Conservation (phyloP, 2,797 vertebrate species). For the Valencia hispanica region DNA sequence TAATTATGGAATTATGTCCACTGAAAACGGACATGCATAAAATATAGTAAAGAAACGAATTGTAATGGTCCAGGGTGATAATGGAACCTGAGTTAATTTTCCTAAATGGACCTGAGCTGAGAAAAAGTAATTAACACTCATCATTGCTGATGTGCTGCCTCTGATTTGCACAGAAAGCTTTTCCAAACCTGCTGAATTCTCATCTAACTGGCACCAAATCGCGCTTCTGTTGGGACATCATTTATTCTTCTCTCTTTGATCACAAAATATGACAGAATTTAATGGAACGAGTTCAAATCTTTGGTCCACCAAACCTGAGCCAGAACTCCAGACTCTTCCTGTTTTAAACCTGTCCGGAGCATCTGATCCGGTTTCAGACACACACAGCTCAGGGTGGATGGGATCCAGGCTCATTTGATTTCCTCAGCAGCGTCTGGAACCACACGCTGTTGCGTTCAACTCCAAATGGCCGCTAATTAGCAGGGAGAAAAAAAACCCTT, state of each 20-base stretch:
- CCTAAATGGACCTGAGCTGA: constrained; percentile 22
- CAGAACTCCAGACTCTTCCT: background rate
- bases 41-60: background rate
- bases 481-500: background rate
- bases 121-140: constrained; percentile 15
- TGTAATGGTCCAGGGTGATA: constrained; percentile 12
- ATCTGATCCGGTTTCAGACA: background rate
- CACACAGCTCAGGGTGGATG: background rate
- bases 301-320: background rate
- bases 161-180: constrained; percentile 2
- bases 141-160: constrained; percentile 13
- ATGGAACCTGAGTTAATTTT: constrained; percentile 18
- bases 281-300: background rate
- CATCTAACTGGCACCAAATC: background rate
- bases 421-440: background rate
- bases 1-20: background rate
- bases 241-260: background rate
- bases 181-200: constrained; percentile 7
- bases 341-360: background rate
- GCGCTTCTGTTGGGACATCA: background rate
- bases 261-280: background rate
- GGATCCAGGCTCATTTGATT: background rate
- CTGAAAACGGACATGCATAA: constrained; percentile 3
- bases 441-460: background rate
- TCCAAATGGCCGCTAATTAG: constrained; percentile 4